Evolutionary conservation across 2,113 vertebrate genomes (phyloP), one percentile per base, ranked within the genome.

Genomic region (Grantiella picta): DNA sequence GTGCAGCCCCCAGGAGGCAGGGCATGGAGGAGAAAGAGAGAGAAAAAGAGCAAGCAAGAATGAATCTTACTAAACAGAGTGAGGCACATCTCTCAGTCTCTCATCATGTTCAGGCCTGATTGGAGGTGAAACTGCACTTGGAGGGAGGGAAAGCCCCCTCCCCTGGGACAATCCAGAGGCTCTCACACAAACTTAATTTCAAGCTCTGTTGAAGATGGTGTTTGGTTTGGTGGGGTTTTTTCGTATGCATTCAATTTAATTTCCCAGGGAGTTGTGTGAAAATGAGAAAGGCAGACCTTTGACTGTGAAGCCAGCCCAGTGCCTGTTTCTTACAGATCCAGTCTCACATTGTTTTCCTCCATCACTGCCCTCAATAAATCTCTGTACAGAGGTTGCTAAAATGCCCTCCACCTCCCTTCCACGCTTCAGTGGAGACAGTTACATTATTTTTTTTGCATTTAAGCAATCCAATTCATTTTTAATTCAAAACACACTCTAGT

Each of bases 171-270:
- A 82, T 93, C 72, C 79, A 90, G 52, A 93, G 73, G 93, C 86
- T 91, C 81, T 88, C 0, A 0, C 82, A 90, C 70, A 96, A 97
- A 94, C 88, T 95, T 97, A 97, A 97, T 97, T 97, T 97, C 97
- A 97, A 96, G 97, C 94, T 97, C 94, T 63, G 79, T 36, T 97
- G 96, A 94, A 96, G 92, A 95, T 23, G 33, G 77, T 57, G 61
- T 89, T 95, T 94, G 65, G 60, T 47, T 82, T 47, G 13, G 16
- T 38, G 19, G 18, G 75, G 53, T 75, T 82, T 47, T 73, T 69
- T 54, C 52, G 15, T 21, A 92, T 45, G 82, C 90, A 82, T 89
- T 89, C 85, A n/a, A 94, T 95, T 94, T 97, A 94, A 94, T 97
- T 97, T 97, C 92, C 92, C 75, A 64, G 77, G 70, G 92, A 79